Conservation (phyloP, 2,888 invertebrate species). For the Drosophila leonis region DNA sequence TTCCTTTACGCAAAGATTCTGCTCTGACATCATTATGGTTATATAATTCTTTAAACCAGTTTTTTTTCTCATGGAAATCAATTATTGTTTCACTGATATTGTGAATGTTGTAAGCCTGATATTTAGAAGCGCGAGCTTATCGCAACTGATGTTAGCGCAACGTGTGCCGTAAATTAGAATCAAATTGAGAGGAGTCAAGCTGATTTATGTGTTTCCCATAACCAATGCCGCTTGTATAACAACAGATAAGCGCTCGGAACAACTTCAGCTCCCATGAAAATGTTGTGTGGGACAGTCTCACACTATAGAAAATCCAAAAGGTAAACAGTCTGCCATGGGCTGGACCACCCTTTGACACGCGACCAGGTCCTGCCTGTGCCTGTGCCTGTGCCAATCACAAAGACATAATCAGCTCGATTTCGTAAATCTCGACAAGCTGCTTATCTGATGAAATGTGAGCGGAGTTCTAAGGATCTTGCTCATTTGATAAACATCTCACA, state of each 20-base stretch:
- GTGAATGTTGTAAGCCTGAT: constrained; percentile 66
- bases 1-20: background rate
- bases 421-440: constrained; percentile 82
- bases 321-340: constrained; percentile 62
- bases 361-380: constrained; percentile 31
- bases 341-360: constrained; percentile 68
- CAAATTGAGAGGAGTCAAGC: constrained; percentile 74
- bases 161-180: constrained; percentile 73
- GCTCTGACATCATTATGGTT: background rate
- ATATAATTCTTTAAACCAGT: background rate
- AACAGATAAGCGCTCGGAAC: constrained; percentile 42
- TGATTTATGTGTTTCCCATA: constrained; percentile 74
- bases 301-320: constrained; percentile 67
- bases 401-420: constrained; percentile 79
- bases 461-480: constrained; percentile 57
- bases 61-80: constrained; percentile 70
- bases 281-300: constrained; percentile 18
- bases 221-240: constrained; percentile 43
- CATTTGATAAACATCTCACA: constrained; percentile 79
- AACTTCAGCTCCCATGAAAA: constrained; percentile 10
- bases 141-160: constrained; percentile 41
- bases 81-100: constrained; percentile 41
- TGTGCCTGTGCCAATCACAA: constrained; percentile 42
- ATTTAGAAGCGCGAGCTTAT: constrained; percentile 61
- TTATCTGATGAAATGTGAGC: constrained; percentile 83